Conservation (phyloP, 2,797 vertebrate species). For the Tympanoctomys barrerae region DNA sequence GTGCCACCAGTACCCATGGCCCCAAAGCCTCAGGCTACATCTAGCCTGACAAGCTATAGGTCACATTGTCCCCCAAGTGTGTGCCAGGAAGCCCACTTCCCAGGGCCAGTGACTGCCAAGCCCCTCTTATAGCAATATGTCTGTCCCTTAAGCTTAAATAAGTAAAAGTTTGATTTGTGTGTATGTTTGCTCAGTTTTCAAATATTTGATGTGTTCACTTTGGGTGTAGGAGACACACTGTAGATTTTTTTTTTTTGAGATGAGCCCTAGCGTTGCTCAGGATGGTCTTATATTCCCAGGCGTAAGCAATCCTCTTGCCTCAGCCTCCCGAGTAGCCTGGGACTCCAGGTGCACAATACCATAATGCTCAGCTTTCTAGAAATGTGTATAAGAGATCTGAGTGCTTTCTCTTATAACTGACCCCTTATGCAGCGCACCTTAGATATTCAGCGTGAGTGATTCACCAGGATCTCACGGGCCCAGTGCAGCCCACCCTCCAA, state of each 20-base stretch:
- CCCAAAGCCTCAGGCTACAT: background rate
- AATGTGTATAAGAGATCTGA: background rate
- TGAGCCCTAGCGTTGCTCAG: background rate
- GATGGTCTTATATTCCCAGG: background rate
- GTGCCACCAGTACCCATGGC: background rate
- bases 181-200: background rate
- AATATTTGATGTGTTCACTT: background rate
- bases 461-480: no score
- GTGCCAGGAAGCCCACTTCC: background rate
- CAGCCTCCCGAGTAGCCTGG: background rate
- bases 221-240: background rate
- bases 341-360: background rate
- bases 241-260: background rate
- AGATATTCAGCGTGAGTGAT: background rate
- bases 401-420: background rate
- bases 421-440: no score
- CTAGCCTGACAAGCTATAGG: background rate
- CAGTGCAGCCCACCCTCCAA: background rate
- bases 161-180: background rate
- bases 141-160: background rate
- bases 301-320: background rate
- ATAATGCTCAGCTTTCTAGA: background rate
- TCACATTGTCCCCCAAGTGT: no score
- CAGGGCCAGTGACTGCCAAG: no score
- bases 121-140: background rate